Base-by-base conservation (phyloP, 2,888 invertebrate species). In the Crematogaster levior region DNA sequence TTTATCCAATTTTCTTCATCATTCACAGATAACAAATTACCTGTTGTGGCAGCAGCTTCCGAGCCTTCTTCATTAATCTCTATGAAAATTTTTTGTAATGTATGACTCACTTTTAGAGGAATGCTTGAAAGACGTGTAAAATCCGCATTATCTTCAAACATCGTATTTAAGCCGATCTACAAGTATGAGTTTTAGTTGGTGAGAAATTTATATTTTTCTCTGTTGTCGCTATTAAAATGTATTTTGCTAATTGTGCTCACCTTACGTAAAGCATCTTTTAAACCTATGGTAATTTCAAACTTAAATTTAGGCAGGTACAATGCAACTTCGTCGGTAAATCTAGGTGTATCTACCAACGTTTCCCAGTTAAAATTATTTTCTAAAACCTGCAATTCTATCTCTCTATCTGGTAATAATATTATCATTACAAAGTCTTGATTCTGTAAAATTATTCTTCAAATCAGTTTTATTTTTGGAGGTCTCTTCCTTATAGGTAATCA, bases 391-490 rank as follows among this genome's bases (percentile, higher is more conserved):
- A 96, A 91, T 0, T 97, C 98, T 79, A 96, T 95, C 24, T 96
- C 95, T 56, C 96, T 95, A 58, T 96, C 95, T 0, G 98, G 98
- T 82, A 98, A 94, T 75, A 98, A 94, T 58, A 98, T 95, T 2
- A 97, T 93, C 97, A 98, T 96, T 86, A 96, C 96, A 18, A 98
- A 95, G 84, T 97, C 95, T 0, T 95, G 95, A 73, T 97, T 96
- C 95, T 95, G 83, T 5, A 84, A 88, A n/a, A 73, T 53, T 63
- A 6, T 34, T 34, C 2, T 15, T 34, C 3, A 27, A 18, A 21
- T 43, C 1, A 40, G 46, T 53, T 83, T 58, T 24, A 12, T 53
- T 43, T 18, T 58, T 30, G 0, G 1, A 37, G 27, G 1, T 21
- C 10, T 9, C 5, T 66, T 65, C 27, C 60, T 27, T 40, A 24